These are phyloP conservation scores for Podocnemis expansa DNA, from an alignment of 2,113 vertebrate species.

Conservation along the genomic window DNA sequence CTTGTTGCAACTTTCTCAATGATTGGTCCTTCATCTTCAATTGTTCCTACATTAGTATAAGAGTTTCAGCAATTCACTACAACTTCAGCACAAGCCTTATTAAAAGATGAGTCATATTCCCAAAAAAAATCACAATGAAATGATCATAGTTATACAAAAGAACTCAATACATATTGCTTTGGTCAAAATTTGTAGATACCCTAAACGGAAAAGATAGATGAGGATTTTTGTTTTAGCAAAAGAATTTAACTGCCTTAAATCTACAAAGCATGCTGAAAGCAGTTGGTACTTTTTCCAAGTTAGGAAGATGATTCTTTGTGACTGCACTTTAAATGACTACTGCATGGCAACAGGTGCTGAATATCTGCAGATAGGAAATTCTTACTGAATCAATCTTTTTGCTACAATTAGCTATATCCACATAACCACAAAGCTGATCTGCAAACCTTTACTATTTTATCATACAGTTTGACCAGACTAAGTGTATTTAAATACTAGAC, in stretches of 20 bases:
- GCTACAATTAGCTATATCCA: neutral
- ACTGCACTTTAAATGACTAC: neutral
- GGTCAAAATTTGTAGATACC: neutral
- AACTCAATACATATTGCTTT: neutral
- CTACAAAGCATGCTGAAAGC: neutral
- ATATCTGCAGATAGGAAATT: neutral
- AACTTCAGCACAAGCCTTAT: neutral
- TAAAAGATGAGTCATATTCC: neutral
- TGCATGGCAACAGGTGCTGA: neutral
- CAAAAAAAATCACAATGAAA: neutral
- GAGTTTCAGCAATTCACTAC: neutral
- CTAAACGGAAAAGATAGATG: neutral
- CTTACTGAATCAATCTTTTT: neutral
- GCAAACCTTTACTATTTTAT: neutral
- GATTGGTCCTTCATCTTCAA: constrained; percentile 97
- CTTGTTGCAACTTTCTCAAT: constrained; percentile 94
- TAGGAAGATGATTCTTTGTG: neutral
- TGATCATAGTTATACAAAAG: neutral
- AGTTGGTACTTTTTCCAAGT: neutral
- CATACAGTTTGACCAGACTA: neutral
- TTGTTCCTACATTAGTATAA: constrained; percentile 84
- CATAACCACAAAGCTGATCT: neutral
- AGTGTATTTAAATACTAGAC: accelerated
- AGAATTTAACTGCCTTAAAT: neutral
- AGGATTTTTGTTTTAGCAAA: neutral